Conservation (phyloP, 2,113 vertebrate species). For the Glaucidium brasilianum region DNA sequence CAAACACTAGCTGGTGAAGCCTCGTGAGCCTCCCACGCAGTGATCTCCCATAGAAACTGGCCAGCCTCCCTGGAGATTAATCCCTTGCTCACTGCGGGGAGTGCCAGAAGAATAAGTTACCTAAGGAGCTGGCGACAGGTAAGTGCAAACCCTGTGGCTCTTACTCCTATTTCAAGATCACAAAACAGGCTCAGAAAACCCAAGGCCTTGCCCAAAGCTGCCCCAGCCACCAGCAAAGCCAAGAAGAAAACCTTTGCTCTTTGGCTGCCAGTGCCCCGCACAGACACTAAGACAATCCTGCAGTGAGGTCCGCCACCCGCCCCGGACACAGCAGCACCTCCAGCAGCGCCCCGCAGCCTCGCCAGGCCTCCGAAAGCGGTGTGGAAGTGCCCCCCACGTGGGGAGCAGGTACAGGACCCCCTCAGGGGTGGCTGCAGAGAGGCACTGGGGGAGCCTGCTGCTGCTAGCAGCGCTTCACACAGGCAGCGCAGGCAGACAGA, state of each 20-base stretch:
- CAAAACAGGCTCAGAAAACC: neutral
- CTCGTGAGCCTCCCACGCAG: slow-evolving; percentile 29
- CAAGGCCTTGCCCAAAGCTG: neutral
- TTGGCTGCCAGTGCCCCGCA: neutral
- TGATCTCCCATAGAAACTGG: slow-evolving; percentile 37
- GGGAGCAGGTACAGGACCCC: neutral
- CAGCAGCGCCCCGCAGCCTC: neutral
- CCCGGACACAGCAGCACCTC: neutral
- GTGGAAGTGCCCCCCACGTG: neutral
- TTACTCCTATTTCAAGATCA: neutral
- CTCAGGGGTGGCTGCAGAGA: neutral
- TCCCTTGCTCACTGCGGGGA: neutral
- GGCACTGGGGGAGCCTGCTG: neutral
- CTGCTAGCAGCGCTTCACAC: neutral
- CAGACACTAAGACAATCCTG: fast-evolving
- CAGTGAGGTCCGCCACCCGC: neutral
- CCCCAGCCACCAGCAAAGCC: neutral
- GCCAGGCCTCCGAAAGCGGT: neutral
- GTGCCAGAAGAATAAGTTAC: neutral
- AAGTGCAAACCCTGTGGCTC: neutral
- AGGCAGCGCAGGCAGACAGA: neutral
- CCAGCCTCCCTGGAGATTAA: slow-evolving; percentile 33
- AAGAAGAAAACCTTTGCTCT: neutral
- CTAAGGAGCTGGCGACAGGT: neutral
- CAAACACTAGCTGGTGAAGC: neutral